Evolutionary conservation across 2,113 vertebrate species (phyloP).

Genomic region (Python bivittatus): DNA sequence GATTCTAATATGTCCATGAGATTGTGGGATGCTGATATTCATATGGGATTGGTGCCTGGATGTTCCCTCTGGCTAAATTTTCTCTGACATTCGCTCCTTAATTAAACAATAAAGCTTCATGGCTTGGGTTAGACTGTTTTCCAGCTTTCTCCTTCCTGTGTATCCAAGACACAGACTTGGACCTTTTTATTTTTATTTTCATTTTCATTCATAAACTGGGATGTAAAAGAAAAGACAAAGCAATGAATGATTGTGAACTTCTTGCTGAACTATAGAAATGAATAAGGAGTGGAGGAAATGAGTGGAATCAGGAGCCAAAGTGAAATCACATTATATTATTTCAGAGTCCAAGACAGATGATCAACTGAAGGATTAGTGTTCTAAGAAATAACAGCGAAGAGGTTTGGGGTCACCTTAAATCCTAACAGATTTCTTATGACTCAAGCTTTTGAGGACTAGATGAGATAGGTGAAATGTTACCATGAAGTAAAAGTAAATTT

Average conservation of each 20-base stretch:
- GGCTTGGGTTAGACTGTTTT: background rate
- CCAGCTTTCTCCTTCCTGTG: background rate
- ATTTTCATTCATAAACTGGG: slow-evolving; percentile 2
- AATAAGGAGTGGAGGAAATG: background rate
- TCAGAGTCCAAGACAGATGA: background rate
- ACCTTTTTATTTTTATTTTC: background rate
- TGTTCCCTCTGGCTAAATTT: background rate
- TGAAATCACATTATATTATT: background rate
- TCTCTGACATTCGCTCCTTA: background rate
- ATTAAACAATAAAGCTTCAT: background rate
- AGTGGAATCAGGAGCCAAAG: background rate
- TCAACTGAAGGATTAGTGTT: background rate
- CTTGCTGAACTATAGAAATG: background rate
- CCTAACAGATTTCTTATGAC: background rate
- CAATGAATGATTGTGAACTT: background rate
- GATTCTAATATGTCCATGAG: background rate
- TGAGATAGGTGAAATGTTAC: background rate
- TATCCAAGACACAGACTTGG: background rate
- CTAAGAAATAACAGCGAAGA: background rate
- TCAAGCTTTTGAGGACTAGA: background rate
- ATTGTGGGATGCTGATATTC: background rate
- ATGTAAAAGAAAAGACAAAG: background rate
- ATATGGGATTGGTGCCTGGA: background rate
- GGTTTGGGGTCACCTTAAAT: background rate
- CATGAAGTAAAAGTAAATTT: background rate